Base-by-base conservation (phyloP, 2,113 vertebrate genomes). In the Lontra canadensis region DNA sequence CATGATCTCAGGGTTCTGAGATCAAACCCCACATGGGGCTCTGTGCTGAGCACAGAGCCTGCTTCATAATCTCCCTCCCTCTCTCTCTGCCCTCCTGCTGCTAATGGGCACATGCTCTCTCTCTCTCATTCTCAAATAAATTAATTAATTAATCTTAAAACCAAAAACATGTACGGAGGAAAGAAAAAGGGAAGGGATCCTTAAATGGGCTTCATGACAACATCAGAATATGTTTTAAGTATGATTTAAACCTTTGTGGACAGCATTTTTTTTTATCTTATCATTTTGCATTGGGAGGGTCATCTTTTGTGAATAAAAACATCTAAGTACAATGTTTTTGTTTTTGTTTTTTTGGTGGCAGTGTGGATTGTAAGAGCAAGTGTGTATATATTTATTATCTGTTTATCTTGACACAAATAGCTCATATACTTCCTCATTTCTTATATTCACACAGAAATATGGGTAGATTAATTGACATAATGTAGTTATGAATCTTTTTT, bases 391-490 rank as follows among this genome's bases (percentile, higher is more conserved):
- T 84, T 49, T 96, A 65, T 90, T 78, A 44, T 84, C 23, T 71
- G 42, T 79, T 73, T 80, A 63, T 71, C 5, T 3, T 92, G 84
- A 96, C 82, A 92, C 1, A 61, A 73, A 59, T 49, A 94, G 9
- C 11, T 74, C 21, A 78, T 83, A 26, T 20, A 39, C 2, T 39
- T 84, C 39, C 34, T 74, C 44, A 47, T 49, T 97, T 96, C 47
- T 89, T 92, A 69, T 67, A 88, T 65, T 85, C 36, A 76, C 6
- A 31, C 21, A 69, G 84, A 94, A 76, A 94, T n/a, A 73, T 55
- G 52, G 74, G 21, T 57, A 81, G 92, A 65, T 91, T 95, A 97
- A 86, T 93, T 98, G 82, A 61, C 44, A 44, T 36, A 96, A 88
- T 23, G 42, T 1, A 47, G 29, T 52, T 57, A 91, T 95, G 4